Evolutionary conservation across 2,888 invertebrate genomes (phyloP).

Genomic region (Vannuccia rotundouncinata): DNA sequence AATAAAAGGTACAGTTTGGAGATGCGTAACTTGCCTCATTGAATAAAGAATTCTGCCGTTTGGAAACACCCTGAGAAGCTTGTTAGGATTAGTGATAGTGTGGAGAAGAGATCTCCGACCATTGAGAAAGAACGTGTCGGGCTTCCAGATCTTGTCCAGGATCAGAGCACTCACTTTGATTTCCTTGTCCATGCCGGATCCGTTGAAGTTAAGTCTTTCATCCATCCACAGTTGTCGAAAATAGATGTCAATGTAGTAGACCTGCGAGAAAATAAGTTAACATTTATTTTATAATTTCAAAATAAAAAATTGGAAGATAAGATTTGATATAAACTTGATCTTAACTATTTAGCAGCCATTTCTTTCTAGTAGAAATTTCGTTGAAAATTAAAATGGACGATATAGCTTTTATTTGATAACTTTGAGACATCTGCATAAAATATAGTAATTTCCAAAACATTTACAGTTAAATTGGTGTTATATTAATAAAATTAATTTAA

Average conservation of each 20-base stretch:
- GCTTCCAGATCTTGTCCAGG: conserved; percentile 87
- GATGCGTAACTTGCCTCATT: conserved; percentile 64
- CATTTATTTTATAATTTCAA: too few species aligned
- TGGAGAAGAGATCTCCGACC: conserved; percentile 72
- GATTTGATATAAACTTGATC: too few species aligned
- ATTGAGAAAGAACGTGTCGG: conserved; percentile 71
- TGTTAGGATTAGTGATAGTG: conserved; percentile 88
- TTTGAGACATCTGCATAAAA: too few species aligned
- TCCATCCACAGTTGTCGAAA: conserved; percentile 39
- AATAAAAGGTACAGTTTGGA: too few species aligned
- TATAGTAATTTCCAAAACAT: too few species aligned
- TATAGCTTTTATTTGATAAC: too few species aligned
- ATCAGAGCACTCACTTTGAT: conserved; percentile 66
- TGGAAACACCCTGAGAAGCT: conserved; percentile 76
- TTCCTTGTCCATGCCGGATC: conserved; percentile 29
- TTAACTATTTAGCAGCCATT: too few species aligned
- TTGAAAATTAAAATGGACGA: too few species aligned
- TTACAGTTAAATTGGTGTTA: too few species aligned
- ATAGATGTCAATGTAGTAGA: conserved; percentile 40
- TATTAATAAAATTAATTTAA: too few species aligned
- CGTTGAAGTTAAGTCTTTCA: conserved; percentile 31
- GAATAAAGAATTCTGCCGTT: conserved; percentile 87
- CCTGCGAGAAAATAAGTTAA: conserved; percentile 1
- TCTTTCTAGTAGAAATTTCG: too few species aligned
- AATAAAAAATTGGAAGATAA: too few species aligned